A percentile compares a stretch with the other conserved stretches of the same genome.
phyloP scores from a whole-genome alignment of 2,888 invertebrate species.

The Lysandra bellargus region DNA sequence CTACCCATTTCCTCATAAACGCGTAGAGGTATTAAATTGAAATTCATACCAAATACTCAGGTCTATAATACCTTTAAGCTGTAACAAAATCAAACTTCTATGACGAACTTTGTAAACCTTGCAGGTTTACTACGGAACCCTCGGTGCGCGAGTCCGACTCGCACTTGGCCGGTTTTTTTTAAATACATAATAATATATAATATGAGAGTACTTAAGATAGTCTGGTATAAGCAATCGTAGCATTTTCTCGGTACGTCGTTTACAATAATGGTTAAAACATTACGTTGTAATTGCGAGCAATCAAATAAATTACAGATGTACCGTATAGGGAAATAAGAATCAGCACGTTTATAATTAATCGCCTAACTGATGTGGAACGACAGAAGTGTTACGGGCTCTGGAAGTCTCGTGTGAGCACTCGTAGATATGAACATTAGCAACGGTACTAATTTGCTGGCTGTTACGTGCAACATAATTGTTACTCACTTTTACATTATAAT shows the following conservation, averaged over 20 bases:
- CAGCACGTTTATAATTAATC: conserved; percentile 69
- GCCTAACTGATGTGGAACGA: conserved; percentile 64
- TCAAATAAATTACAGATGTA: conserved; percentile 71
- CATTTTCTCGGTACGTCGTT: conserved; percentile 55
- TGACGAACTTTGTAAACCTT: no score
- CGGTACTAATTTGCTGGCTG: conserved; percentile 37
- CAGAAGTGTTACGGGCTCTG: conserved; percentile 44
- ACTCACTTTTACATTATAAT: conserved; percentile 24
- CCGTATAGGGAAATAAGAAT: conserved; percentile 72
- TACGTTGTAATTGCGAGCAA: conserved; percentile 67
- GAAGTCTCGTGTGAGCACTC: conserved; percentile 42
- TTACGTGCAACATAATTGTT: conserved; percentile 28
- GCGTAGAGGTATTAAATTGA: no score
- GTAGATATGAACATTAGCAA: conserved; percentile 37
- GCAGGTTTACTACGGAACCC: no score
- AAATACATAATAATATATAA: not conserved
- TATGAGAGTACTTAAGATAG: not conserved
- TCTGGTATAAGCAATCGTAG: conserved; percentile 52
- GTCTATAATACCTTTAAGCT: no score
- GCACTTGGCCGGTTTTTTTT: no score
- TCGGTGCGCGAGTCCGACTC: no score
- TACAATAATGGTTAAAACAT: conserved; percentile 68
- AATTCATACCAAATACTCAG: no score
- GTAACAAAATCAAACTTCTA: no score
- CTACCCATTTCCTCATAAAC: no score